phyloP scores from a whole-genome alignment of 2,797 vertebrate species.

The Sciaenops ocellatus region DNA sequence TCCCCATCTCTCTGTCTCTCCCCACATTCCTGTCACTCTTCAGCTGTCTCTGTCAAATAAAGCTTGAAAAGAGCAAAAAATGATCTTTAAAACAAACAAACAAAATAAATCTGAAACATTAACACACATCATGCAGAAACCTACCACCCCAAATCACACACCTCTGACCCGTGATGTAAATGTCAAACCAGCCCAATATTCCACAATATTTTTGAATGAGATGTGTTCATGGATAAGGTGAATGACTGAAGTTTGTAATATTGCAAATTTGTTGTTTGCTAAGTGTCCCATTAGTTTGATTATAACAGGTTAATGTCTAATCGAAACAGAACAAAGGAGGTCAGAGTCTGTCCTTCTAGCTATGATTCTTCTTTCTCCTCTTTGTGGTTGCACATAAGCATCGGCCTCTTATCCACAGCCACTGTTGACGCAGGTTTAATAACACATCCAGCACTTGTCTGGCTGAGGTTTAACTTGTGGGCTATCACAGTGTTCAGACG shows the following conservation, averaged over 20 bases:
- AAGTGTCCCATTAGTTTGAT: slow-evolving; percentile 12
- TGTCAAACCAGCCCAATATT: too few species aligned
- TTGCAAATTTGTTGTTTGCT: not conserved
- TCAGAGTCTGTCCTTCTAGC: slow-evolving; percentile 3
- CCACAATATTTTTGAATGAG: too few species aligned
- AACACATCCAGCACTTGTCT: slow-evolving; percentile 22
- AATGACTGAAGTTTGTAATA: not conserved
- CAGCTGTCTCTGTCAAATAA: too few species aligned
- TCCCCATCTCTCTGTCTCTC: too few species aligned
- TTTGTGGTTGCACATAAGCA: slow-evolving; percentile 18
- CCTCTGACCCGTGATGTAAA: too few species aligned
- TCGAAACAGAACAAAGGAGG: slow-evolving; percentile 1
- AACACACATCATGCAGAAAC: too few species aligned
- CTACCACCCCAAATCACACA: too few species aligned
- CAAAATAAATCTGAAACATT: too few species aligned
- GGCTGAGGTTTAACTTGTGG: not conserved
- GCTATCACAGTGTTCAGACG: slow-evolving; percentile 9
- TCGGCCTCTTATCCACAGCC: slow-evolving; percentile 8
- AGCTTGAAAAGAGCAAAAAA: too few species aligned
- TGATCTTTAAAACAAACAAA: too few species aligned
- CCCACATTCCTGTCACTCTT: too few species aligned
- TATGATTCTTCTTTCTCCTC: slow-evolving; percentile 3
- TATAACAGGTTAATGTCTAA: slow-evolving; percentile 38
- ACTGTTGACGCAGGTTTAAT: slow-evolving; percentile 4
- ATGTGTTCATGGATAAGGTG: not conserved